Evolutionary conservation across 2,113 vertebrate species (phyloP).

Genomic region (Xerus inauris): DNA sequence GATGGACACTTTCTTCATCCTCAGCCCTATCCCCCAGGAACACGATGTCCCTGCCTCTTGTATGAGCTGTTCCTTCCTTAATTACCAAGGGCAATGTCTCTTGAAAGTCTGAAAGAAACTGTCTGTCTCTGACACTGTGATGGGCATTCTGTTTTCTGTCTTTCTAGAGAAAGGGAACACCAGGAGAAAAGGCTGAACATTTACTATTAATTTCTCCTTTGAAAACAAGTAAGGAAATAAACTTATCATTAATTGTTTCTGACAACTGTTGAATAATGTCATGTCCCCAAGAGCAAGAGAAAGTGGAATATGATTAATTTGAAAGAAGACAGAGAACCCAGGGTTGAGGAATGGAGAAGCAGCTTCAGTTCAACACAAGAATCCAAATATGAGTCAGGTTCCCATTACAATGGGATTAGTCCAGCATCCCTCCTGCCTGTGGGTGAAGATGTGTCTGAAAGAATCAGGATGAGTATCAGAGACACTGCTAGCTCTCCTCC

Average conservation of each 20-base stretch:
- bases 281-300: not conserved
- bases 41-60: not conserved
- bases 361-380: not conserved
- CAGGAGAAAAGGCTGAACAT: conserved; percentile 41
- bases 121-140: not conserved
- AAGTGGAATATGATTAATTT: conserved; percentile 3
- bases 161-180: conserved; percentile 29
- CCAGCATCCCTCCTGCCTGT: not conserved
- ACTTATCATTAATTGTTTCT: conserved; percentile 53
- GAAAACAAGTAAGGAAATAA: conserved; percentile 43
- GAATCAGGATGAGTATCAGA: not conserved
- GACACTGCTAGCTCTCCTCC: not conserved
- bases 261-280: conserved; percentile 44
- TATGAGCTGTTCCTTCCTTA: not conserved
- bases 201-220: conserved; percentile 58
- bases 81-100: not conserved
- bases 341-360: not conserved
- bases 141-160: not conserved
- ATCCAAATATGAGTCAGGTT: not conserved
- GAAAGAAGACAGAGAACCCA: conserved; percentile 1
- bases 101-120: not conserved
- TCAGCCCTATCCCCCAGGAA: not conserved
- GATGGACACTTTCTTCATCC: fast-evolving
- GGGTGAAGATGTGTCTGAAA: not conserved
- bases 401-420: not conserved